Base-by-base conservation (phyloP, 2,113 vertebrate species). In the Chamaetylas fuelleborni region DNA sequence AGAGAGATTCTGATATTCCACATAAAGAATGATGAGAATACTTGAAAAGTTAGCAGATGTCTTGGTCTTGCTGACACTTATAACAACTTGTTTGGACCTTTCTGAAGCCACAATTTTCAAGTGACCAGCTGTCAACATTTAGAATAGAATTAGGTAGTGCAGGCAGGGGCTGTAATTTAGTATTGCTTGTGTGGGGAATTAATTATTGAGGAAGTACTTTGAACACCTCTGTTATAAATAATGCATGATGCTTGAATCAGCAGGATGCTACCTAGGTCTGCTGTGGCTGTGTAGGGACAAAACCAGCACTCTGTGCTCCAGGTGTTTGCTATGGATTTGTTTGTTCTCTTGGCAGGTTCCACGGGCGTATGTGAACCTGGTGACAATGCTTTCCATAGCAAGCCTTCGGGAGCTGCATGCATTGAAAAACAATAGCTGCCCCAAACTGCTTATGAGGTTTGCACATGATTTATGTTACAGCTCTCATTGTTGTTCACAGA, bases 351-450 rank as follows among this genome's bases (percentile, higher is more conserved):
- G 45, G 31, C 95, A 98, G 98, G 98, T 98, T 85, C 98, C 98
- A 31, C 97, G 98, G 67, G 57, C 95, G 0, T 98, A 98, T 90
- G 98, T 98, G 89, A 98, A 98, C 79, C 62, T 98, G 86, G 98
- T 98, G 45, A 90, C 89, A 1, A 1, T 95, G 5, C 13, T 98
- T 31, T 12, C 97, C 64, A 92, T 98, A 12, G 0, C 42, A 24
- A 36, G 9, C 9, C 92, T 98, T 25, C 95, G 97, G 70, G 95
- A 98, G 43, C 79, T 98, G 18, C 93, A 97, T 4, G 5, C 76
- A 3, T 77, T 88, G 1, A 3, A 2, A 8, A 67, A 23, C 6
- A 40, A 81, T 62, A 26, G 1, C 19, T 98, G 98, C 57, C 97
- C 97, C 5, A 93, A 90, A 76, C 0, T 12, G 12, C 19, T 98